Conservation (phyloP, 2,113 vertebrate species). For the Paraplagusia blochii region DNA sequence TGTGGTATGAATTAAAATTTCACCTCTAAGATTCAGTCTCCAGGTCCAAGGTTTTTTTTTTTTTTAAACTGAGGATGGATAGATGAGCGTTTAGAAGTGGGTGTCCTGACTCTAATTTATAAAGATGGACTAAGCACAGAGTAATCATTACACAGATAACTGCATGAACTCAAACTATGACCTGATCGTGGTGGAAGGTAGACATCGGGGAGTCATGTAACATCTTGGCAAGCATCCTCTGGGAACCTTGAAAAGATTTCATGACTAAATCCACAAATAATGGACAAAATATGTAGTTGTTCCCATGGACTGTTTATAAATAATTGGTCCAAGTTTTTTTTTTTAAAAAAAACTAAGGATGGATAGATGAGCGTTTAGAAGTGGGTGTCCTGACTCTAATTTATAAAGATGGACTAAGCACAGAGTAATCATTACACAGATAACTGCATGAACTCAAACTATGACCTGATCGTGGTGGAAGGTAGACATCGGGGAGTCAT, state of each 20-base stretch:
- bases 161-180: not conserved
- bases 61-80: not conserved
- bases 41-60: slow-evolving; percentile 11
- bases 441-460: not conserved
- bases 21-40: slow-evolving; percentile 23
- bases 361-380: too few species aligned
- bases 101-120: too few species aligned
- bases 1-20: slow-evolving; percentile 35
- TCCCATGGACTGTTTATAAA: not conserved
- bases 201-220: not conserved
- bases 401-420: not conserved
- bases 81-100: too few species aligned
- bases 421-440: not conserved
- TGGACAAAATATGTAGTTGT: not conserved
- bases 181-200: not conserved
- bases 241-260: too few species aligned
- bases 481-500: not conserved
- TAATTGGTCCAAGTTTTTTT: slow-evolving; percentile 4
- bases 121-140: not conserved
- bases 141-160: not conserved
- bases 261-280: too few species aligned
- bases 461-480: not conserved
- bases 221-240: too few species aligned
- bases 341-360: not conserved
- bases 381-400: too few species aligned